Evolutionary conservation across 1,140 invertebrate genomes (phyloP).

Genomic region (Drosophila lini): DNA sequence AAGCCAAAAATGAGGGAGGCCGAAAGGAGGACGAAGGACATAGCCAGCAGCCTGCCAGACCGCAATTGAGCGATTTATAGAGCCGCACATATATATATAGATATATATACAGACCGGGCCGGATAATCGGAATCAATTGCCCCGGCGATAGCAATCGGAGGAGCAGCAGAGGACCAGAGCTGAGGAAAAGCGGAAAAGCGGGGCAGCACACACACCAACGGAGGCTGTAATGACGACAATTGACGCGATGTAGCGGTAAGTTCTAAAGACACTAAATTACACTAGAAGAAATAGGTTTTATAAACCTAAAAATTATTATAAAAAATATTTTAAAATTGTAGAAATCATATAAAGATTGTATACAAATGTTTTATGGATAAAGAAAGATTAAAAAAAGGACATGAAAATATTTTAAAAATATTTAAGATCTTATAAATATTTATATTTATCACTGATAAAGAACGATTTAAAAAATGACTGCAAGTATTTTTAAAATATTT

Average conservation of each 20-base stretch:
- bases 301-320: no score
- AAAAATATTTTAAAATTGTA: not conserved
- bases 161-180: constrained; percentile 10
- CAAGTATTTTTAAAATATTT: not conserved
- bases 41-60: constrained; percentile 56
- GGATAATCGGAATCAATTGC: constrained; percentile 69
- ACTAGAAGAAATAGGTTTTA: not conserved
- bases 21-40: constrained; percentile 15
- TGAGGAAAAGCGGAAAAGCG: constrained; percentile 3
- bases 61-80: constrained; percentile 63
- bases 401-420: no score
- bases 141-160: constrained; percentile 25
- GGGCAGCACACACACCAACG: constrained; percentile 27
- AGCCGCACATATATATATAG: constrained; percentile 45
- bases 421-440: no score
- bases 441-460: no score
- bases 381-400: no score
- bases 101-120: constrained; percentile 13
- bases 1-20: constrained; percentile 46
- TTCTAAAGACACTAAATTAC: constrained; percentile 8
- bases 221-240: constrained; percentile 81
- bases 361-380: not conserved
- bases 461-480: no score
- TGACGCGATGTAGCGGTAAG: constrained; percentile 84
- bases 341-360: not conserved